These are phyloP conservation scores for Drosophila littoralis DNA, from an alignment of 1,140 invertebrate species.

Conservation along the genomic window DNA sequence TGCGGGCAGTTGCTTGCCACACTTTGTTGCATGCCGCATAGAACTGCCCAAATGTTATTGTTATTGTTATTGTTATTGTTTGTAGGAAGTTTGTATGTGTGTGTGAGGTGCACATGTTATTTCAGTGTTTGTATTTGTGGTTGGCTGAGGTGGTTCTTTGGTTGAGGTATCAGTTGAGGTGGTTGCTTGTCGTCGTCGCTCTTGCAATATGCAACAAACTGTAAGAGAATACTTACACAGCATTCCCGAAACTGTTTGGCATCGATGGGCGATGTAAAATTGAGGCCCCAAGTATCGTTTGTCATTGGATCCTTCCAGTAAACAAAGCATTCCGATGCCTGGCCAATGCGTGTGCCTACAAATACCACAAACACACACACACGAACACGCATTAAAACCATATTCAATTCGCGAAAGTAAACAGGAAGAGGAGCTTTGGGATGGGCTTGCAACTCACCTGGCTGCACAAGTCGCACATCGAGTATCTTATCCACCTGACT, in stretches of 20 bases:
- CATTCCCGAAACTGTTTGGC: constrained; percentile 98
- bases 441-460: constrained; percentile 88
- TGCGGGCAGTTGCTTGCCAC: constrained; percentile 7
- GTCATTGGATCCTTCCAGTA: constrained; percentile 99
- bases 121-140: constrained; percentile 18
- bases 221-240: constrained; percentile 93
- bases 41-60: constrained; percentile 30
- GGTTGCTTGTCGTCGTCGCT: constrained; percentile 57
- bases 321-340: constrained; percentile 98
- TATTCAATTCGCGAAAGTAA: constrained; percentile 28
- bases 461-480: constrained; percentile 97
- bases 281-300: constrained; percentile 99
- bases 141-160: constrained; percentile 51
- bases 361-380: constrained; percentile 36
- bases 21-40: constrained; percentile 5
- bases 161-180: constrained; percentile 68
- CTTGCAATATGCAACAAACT: constrained; percentile 65
- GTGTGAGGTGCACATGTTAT: not conserved
- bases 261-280: constrained; percentile 98
- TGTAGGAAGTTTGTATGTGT: constrained; percentile 6
- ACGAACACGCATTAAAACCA: constrained; percentile 58
- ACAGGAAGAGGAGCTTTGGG: not conserved
- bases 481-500: constrained; percentile 99
- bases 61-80: constrained; percentile 31
- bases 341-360: constrained; percentile 96